A percentile compares a stretch with the other conserved stretches of the same genome.
phyloP scores from a whole-genome alignment of 2,888 invertebrate genomes.

The Parnassius apollo region DNA sequence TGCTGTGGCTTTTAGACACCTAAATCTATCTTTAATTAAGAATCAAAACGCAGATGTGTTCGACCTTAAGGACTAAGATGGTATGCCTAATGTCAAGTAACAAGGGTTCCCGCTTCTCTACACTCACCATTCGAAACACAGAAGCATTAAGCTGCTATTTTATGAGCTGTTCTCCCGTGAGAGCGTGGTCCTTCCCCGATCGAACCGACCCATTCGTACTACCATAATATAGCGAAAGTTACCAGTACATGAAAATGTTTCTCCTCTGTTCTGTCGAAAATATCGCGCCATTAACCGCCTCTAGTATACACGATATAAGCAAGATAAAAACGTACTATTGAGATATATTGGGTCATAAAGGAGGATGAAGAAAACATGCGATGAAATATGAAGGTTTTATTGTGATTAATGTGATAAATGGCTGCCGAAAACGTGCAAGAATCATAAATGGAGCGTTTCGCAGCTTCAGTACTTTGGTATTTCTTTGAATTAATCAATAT shows the following conservation, averaged over 20 bases:
- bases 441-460: constrained; percentile 1
- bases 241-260: constrained; percentile 10
- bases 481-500: neutral
- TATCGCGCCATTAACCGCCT: constrained; percentile 18
- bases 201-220: too few relatives aligned
- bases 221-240: too few relatives aligned
- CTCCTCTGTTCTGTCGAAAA: constrained; percentile 8
- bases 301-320: constrained; percentile 15
- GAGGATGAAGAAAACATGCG: constrained; percentile 16
- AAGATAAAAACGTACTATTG: constrained; percentile 20
- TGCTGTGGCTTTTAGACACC: too few relatives aligned
- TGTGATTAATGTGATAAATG: constrained; percentile 12
- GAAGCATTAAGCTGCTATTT: too few relatives aligned
- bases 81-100: too few relatives aligned
- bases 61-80: too few relatives aligned
- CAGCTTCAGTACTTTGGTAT: neutral
- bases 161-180: too few relatives aligned
- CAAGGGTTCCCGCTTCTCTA: too few relatives aligned
- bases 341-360: constrained; percentile 23
- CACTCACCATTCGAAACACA: too few relatives aligned
- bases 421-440: neutral
- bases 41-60: too few relatives aligned
- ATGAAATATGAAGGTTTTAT: constrained; percentile 19
- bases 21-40: too few relatives aligned
- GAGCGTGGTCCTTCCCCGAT: too few relatives aligned